A percentile compares a stretch with the other conserved stretches of the same genome.
phyloP scores from a whole-genome alignment of 2,113 vertebrate genomes.

The Phrynosoma platyrhinos region DNA sequence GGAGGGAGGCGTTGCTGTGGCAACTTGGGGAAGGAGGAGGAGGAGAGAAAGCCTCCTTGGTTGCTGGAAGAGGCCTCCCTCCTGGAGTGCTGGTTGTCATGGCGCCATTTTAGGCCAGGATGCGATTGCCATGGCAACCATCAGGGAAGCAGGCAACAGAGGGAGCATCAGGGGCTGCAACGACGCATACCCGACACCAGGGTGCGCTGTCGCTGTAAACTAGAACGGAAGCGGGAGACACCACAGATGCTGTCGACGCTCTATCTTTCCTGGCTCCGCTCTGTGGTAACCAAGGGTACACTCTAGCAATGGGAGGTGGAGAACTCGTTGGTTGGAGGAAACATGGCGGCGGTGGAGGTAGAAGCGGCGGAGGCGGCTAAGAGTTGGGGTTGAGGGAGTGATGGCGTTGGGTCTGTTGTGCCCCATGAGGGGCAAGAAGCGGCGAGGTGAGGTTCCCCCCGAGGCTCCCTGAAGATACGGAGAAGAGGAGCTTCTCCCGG shows the following conservation, averaged over 20 bases:
- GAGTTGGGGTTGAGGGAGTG: too few relatives aligned
- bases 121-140: conserved; percentile 18
- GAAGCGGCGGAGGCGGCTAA: too few relatives aligned
- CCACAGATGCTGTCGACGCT: neutral
- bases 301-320: too few relatives aligned
- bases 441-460: neutral
- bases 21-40: neutral
- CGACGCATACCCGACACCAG: too few relatives aligned
- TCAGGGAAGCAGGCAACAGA: too few relatives aligned
- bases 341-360: conserved; percentile 47
- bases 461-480: neutral
- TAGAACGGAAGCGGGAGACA: neutral
- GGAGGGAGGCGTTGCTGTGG: neutral
- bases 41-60: neutral
- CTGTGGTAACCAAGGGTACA: neutral
- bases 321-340: conserved; percentile 40
- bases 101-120: neutral
- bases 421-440: neutral
- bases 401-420: too few relatives aligned
- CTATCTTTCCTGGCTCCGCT: neutral
- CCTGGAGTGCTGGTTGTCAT: conserved; percentile 5
- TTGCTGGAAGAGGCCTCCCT: neutral
- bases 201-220: neutral
- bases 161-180: neutral
- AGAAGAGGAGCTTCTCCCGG: neutral